Evolutionary conservation across 1,140 invertebrate genomes (phyloP).

Genomic region (Drosophila orosa): DNA sequence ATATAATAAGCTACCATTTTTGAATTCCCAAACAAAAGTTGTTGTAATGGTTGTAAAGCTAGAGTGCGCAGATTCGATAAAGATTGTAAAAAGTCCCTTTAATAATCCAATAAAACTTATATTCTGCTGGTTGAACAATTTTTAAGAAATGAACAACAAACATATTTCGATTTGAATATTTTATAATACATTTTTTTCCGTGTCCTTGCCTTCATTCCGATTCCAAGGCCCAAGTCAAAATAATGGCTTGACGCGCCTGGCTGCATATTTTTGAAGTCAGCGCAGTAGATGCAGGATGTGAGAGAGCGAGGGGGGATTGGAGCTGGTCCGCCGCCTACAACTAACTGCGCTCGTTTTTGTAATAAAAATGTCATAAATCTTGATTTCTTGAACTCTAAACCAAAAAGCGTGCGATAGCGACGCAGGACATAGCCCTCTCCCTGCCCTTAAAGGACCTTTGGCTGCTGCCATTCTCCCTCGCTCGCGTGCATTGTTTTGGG

Average conservation of each 20-base stretch:
- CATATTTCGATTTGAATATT: neutral
- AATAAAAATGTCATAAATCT: conserved; percentile 84
- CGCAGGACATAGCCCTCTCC: conserved; percentile 32
- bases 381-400: conserved; percentile 79
- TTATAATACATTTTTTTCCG: neutral
- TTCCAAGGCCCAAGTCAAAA: conserved; percentile 61
- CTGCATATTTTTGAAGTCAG: conserved; percentile 79
- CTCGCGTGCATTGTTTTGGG: conserved; percentile 23
- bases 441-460: neutral
- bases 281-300: conserved; percentile 33
- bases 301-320: neutral
- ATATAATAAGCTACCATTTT: neutral
- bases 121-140: neutral
- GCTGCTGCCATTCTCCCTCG: conserved; percentile 1
- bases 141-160: neutral
- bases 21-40: neutral
- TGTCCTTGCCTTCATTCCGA: conserved; percentile 15
- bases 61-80: neutral
- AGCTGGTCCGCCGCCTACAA: conserved; percentile 61
- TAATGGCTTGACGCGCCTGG: conserved; percentile 74
- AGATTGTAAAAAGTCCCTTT: neutral
- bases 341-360: conserved; percentile 74
- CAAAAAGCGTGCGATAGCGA: conserved; percentile 73
- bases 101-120: neutral
- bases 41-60: neutral